Evolutionary conservation across 2,888 invertebrate genomes (phyloP), one percentile per base, ranked within the genome.

Genomic region (Dryadula phaetusa): DNA sequence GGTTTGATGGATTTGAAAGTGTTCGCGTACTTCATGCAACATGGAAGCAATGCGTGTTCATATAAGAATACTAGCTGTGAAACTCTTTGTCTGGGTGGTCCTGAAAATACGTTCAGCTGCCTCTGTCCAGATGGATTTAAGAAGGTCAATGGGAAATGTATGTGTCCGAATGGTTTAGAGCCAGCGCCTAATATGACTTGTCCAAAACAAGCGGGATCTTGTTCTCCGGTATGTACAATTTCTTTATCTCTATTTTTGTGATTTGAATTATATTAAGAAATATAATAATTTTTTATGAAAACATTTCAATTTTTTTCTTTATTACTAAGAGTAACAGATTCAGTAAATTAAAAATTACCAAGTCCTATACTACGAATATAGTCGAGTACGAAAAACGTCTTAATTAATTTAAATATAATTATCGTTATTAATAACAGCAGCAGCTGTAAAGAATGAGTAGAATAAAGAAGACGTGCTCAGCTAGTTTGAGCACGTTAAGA

Each of bases 1-100:
- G 95, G 96, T 1, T 84, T 97, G 56, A 97, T 97, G 96, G 98
- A 97, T 82, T 85, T 98, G 70, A 98, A 92, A 72, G 95, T 97
- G 10, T 96, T 94, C 75, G 96, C 96, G 0, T 96, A 96, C 77
- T 95, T 95, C 68, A 90, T 96, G 20, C 97, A 97, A 81, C 93
- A 94, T 49, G 97, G 97, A 0, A 94, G 92, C 14, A 97, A 97
- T 76, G 94, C 94, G 0, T 98, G 98, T 78, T 92, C 94, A 0
- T 89, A 88, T 46, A 88, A 86, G 71, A 94, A 93, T 47, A 93
- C 85, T 0, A 92, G 90, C 16, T 98, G 98, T 75, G 93, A 95
- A 0, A 95, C 96, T 73, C 91, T 98, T 70, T 98, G 98, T 78
- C 93, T 98, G 6, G 96, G 96, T 0, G 94, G 94, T 10, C 97